phyloP scores from a whole-genome alignment of 92 coral and sea anemone genomes.

The Epizoanthus ramosus region DNA sequence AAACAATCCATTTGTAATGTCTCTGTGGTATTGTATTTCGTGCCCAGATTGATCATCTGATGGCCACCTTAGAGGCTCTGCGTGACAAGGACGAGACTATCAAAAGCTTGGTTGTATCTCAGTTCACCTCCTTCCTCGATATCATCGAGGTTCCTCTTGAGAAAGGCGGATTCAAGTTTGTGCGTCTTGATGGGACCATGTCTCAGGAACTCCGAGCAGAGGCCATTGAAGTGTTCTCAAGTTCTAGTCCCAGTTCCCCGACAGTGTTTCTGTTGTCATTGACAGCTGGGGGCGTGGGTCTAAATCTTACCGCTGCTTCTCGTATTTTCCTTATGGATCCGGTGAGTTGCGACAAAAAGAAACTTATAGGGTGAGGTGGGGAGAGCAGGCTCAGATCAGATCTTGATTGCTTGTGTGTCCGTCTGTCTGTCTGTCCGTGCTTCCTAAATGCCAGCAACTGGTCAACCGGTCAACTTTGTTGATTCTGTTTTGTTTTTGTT shows the following conservation, averaged over 20 bases:
- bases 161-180: conserved; percentile 54
- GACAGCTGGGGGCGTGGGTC: conserved; percentile 86
- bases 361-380: background rate
- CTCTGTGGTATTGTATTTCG: background rate
- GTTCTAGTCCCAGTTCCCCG: conserved; percentile 57
- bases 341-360: conserved; percentile 50
- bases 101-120: conserved; percentile 85
- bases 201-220: conserved; percentile 68
- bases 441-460: background rate
- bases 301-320: conserved; percentile 84
- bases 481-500: too few relatives aligned
- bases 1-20: too few relatives aligned
- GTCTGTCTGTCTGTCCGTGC: background rate
- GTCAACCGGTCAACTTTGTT: background rate
- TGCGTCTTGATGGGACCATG: conserved; percentile 88
- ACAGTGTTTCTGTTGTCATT: conserved; percentile 79
- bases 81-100: conserved; percentile 72
- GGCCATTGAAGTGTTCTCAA: conserved; percentile 69
- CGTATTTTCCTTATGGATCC: conserved; percentile 89
- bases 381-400: too few relatives aligned
- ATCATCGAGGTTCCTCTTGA: conserved; percentile 65
- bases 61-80: conserved; percentile 71
- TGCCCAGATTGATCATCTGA: conserved; percentile 68
- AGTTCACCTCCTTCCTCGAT: conserved; percentile 83
- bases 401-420: background rate